Percentiles rank a stretch among this genome's conserved stretches.
phyloP scores from a whole-genome alignment of 1,140 invertebrate species.

The Hycleus cichorii region DNA sequence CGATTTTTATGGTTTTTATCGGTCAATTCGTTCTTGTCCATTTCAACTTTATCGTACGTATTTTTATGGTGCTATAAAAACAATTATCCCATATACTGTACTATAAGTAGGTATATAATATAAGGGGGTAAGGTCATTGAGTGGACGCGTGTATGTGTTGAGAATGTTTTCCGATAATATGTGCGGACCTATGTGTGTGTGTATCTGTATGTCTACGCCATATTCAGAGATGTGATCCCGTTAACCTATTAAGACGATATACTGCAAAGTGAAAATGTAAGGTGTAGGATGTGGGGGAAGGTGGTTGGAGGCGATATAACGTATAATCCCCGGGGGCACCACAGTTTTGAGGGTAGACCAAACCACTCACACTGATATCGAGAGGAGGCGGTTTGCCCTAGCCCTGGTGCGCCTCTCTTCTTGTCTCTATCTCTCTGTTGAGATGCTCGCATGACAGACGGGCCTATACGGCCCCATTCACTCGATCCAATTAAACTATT shows the following conservation, averaged over 20 bases:
- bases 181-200: no score
- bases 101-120: no score
- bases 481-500: constrained; percentile 22
- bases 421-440: not conserved
- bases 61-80: constrained; percentile 6
- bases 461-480: constrained; percentile 19
- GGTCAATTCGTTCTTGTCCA: not conserved
- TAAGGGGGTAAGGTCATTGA: not conserved
- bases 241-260: constrained; percentile 27
- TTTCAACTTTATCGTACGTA: not conserved
- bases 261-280: constrained; percentile 23
- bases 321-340: constrained; percentile 18
- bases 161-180: constrained; percentile 7
- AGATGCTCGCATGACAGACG: constrained; percentile 14
- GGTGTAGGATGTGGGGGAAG: constrained; percentile 13
- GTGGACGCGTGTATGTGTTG: constrained; percentile 1
- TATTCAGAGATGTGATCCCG: constrained; percentile 13
- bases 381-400: not conserved
- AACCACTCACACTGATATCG: constrained; percentile 11
- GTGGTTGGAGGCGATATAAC: constrained; percentile 15
- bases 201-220: constrained; percentile 2
- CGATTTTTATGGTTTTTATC: not conserved
- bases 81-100: constrained; percentile 1
- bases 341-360: constrained; percentile 10
- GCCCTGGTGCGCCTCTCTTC: not conserved